Evolutionary conservation across 2,888 invertebrate species (phyloP), one percentile per base, ranked within the genome.

Genomic region (Gastrophysa polygoni): DNA sequence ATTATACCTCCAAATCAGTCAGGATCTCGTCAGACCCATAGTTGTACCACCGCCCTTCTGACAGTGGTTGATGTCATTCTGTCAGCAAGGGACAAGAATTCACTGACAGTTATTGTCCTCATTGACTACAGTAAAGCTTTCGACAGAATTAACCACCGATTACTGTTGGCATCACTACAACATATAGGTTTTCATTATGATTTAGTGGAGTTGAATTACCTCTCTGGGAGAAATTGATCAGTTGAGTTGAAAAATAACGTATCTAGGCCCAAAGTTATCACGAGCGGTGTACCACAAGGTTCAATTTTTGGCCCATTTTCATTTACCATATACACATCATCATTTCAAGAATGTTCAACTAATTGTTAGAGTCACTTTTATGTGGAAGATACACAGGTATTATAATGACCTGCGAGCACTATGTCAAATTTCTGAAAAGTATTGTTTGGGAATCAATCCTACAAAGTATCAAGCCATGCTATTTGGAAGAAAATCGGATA

Each of bases 1-100:
- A 50, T 50, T 50, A 24, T 50, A 29, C 29, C 49, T 17, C 8
- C 16, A 50, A 50, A 50, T 28, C 49, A 29, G 18, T 50, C 49
- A 28, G 29, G 49, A 14, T 29, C 16, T 49, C 16, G 32, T 2
- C 8, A 32, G 10, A 11, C 2, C 10, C 32, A 32, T 11, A 32
- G 32, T 10, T 32, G 32, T 32, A 11, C 32, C 11, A 32, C 32
- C 2, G 32, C 32, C 2, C 11, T 32, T 11, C 32, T 32, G 11
- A 49, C 49, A 10, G 28, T 49, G 17, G 49, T 49, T 4, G 49
- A 49, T 20, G 49, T 7, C 11, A 18, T 44, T 17, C 16, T 16
- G 16, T 16, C 18, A 14, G 44, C 18, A 44, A 14, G 16, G 1
- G 16, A 44, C 7, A 16, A 14, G 16, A 44, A 49, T 49, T n/a